Percentiles rank a stretch among this genome's conserved stretches.
Conservation (phyloP, 2,797 vertebrate genomes). For the Trichosurus vulpecula region DNA sequence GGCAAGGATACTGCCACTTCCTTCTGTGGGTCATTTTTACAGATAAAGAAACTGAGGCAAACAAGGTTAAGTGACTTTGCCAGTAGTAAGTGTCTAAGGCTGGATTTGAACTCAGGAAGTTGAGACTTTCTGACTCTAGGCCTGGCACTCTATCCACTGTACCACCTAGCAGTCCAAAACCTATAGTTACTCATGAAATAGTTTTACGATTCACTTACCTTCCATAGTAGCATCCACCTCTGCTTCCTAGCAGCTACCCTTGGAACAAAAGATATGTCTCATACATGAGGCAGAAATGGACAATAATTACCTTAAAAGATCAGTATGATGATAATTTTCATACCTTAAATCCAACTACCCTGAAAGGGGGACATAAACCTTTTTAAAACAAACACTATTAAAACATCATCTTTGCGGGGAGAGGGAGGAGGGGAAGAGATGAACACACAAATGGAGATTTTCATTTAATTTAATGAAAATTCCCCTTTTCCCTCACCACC, state of each 20-base stretch:
- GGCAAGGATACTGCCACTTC: neutral
- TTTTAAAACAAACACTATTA: conserved; percentile 3
- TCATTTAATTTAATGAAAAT: neutral
- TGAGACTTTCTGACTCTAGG: neutral
- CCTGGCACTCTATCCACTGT: neutral
- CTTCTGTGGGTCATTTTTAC: neutral
- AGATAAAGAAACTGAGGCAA: neutral
- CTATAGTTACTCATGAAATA: neutral
- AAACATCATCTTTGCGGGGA: neutral
- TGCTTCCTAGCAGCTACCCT: neutral
- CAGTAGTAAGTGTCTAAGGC: neutral
- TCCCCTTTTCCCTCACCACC: neutral
- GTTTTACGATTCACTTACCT: conserved; percentile 20
- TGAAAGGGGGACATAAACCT: neutral
- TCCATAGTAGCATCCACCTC: neutral
- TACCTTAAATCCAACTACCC: conserved; percentile 11
- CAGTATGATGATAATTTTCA: conserved; percentile 14
- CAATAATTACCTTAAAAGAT: neutral
- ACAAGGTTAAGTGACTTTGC: neutral
- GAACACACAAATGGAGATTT: neutral
- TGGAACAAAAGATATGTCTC: neutral
- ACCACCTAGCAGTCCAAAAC: neutral
- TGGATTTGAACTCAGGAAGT: too few species aligned
- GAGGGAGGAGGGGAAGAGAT: neutral
- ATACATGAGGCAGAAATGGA: neutral